Percentiles rank a stretch among this genome's conserved stretches.
Evolutionary conservation across 2,797 vertebrate species (phyloP).

Genomic region (Limnodromus scolopaceus): DNA sequence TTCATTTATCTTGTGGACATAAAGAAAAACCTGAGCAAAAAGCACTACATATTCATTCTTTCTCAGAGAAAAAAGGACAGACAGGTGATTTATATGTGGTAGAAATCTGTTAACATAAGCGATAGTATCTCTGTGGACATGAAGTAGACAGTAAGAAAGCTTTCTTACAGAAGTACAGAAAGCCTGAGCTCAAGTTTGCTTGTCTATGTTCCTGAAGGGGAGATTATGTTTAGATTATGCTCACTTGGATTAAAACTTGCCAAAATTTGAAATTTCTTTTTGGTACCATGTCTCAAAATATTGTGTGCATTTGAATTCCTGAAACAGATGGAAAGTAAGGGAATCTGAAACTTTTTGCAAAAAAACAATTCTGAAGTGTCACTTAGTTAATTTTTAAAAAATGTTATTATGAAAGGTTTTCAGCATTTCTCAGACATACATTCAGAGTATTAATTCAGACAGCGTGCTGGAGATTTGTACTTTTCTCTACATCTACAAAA

Average conservation of each 20-base stretch:
- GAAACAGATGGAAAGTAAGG: not conserved
- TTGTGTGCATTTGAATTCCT: not conserved
- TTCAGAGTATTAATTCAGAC: not conserved
- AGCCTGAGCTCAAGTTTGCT: not conserved
- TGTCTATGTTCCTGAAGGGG: not conserved
- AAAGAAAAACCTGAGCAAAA: not conserved
- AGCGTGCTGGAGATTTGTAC: not conserved
- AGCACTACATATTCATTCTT: not conserved
- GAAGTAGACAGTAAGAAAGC: not conserved
- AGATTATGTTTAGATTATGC: not conserved
- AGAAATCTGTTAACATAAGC: not conserved
- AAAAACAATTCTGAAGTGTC: not conserved
- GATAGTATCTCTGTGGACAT: not conserved
- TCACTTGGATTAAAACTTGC: not conserved
- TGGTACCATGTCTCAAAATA: not conserved
- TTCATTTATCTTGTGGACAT: not conserved
- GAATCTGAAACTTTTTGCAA: not conserved
- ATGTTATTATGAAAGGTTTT: not conserved
- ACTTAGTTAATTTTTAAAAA: not conserved
- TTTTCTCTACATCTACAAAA: not conserved
- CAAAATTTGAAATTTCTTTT: not conserved
- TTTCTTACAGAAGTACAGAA: not conserved
- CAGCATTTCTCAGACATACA: not conserved
- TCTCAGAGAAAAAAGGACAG: not conserved
- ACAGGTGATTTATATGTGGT: not conserved